Evolutionary conservation across 1,140 invertebrate genomes (phyloP).

Genomic region (Bombus balteatus): DNA sequence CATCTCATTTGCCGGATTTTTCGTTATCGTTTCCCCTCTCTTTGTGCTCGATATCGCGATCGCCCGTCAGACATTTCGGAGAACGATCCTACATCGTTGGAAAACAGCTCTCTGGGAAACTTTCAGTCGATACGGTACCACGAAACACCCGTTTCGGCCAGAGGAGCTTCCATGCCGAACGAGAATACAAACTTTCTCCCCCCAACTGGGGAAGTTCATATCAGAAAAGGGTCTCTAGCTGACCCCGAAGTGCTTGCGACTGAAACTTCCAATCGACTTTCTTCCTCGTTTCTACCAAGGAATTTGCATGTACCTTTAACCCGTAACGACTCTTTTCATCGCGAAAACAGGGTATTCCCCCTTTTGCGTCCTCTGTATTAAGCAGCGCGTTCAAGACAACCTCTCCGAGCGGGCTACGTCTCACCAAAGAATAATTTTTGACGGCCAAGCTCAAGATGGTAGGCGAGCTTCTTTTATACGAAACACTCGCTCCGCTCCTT

Average conservation of each 20-base stretch:
- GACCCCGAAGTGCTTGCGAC: slow-evolving; percentile 42
- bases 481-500: not conserved
- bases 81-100: slow-evolving; percentile 34
- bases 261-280: slow-evolving; percentile 51
- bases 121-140: slow-evolving; percentile 51
- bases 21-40: not conserved
- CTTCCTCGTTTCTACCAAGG: not conserved
- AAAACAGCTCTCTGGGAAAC: slow-evolving; percentile 26
- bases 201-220: slow-evolving; percentile 45
- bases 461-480: not conserved
- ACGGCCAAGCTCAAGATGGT: not conserved
- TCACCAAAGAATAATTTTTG: not conserved
- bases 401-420: not conserved
- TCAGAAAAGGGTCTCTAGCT: slow-evolving; percentile 42
- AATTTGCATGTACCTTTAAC: slow-evolving; percentile 19
- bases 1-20: not conserved
- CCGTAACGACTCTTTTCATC: not conserved
- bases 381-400: not conserved
- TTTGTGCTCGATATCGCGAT: not conserved
- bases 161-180: slow-evolving; percentile 43
- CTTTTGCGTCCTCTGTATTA: not conserved
- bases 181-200: slow-evolving; percentile 48
- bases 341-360: not conserved
- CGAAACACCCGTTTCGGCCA: slow-evolving; percentile 38
- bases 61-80: not conserved